These are phyloP conservation scores for Cristatella mucedo DNA, from an alignment of 2,888 invertebrate genomes.

Conservation along the genomic window DNA sequence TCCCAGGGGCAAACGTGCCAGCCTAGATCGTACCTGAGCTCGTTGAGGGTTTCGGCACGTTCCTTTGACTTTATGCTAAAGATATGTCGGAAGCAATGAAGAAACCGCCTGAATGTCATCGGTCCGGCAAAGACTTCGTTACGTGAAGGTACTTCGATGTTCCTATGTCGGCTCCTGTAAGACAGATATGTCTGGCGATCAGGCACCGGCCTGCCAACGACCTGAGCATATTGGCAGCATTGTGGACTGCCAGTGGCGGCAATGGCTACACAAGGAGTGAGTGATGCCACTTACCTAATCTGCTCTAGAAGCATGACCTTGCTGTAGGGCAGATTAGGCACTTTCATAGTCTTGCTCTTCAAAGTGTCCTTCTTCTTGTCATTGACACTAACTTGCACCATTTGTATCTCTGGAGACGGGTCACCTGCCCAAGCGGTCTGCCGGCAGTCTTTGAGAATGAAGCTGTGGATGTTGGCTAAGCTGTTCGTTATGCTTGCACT, in stretches of 20 bases:
- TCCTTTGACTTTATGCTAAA: slow-evolving; percentile 28
- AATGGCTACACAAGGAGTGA: too few species aligned
- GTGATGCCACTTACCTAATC: slow-evolving; percentile 24
- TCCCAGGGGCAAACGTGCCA: too few species aligned
- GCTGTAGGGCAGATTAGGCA: slow-evolving; percentile 35
- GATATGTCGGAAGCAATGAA: slow-evolving; percentile 30
- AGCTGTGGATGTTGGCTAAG: slow-evolving; percentile 36
- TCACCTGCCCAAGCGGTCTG: slow-evolving; percentile 37
- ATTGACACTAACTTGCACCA: slow-evolving; percentile 20
- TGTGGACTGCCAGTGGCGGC: too few species aligned
- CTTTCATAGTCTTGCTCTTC: slow-evolving; percentile 17
- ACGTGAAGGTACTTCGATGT: slow-evolving; percentile 17
- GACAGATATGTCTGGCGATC: too few species aligned
- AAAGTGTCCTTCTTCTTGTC: slow-evolving; percentile 33
- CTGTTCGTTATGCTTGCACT: slow-evolving; percentile 29
- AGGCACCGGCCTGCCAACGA: too few species aligned
- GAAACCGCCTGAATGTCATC: slow-evolving; percentile 30
- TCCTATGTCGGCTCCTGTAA: slow-evolving; percentile 22
- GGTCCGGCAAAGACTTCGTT: slow-evolving; percentile 35
- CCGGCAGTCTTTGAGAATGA: slow-evolving; percentile 31
- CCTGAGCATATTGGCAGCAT: neutral
- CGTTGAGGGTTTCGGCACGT: slow-evolving; percentile 27
- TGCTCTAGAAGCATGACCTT: slow-evolving; percentile 31
- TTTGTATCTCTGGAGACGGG: slow-evolving; percentile 21
- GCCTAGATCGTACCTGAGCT: slow-evolving; percentile 25